These are phyloP conservation scores for Amazona vittata DNA, from an alignment of 2,113 vertebrate genomes.

Conservation along the genomic window DNA sequence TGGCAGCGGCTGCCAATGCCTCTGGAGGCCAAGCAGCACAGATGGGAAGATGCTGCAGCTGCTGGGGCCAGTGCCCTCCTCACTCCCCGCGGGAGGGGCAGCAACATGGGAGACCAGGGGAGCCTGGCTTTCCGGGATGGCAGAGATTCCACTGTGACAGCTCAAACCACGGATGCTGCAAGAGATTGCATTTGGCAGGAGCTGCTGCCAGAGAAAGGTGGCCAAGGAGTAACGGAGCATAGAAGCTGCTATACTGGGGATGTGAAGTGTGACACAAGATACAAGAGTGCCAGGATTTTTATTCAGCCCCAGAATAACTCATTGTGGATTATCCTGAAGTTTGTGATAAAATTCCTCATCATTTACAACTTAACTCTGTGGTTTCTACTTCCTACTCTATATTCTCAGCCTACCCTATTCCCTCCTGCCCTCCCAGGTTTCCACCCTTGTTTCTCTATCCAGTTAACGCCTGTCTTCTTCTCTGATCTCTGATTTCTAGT, in stretches of 20 bases:
- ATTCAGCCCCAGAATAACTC: neutral
- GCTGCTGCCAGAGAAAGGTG: neutral
- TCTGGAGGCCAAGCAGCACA: neutral
- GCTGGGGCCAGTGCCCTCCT: neutral
- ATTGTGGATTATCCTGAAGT: neutral
- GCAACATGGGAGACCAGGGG: neutral
- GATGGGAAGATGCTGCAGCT: neutral
- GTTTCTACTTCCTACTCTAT: neutral
- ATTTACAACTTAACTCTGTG: neutral
- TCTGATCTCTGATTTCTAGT: neutral
- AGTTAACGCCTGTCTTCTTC: neutral
- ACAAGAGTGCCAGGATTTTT: neutral
- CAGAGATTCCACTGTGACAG: neutral
- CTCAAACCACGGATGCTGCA: neutral
- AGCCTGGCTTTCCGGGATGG: neutral
- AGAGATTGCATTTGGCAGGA: neutral
- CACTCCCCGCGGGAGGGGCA: accelerated
- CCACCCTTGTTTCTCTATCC: neutral
- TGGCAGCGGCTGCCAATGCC: neutral
- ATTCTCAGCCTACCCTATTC: neutral
- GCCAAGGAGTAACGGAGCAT: neutral
- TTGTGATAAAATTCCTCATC: neutral
- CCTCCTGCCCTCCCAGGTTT: accelerated
- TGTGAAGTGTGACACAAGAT: neutral
- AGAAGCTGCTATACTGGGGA: neutral